Evolutionary conservation across 2,113 vertebrate species (phyloP).

Genomic region (Rhizomys pruinosus): DNA sequence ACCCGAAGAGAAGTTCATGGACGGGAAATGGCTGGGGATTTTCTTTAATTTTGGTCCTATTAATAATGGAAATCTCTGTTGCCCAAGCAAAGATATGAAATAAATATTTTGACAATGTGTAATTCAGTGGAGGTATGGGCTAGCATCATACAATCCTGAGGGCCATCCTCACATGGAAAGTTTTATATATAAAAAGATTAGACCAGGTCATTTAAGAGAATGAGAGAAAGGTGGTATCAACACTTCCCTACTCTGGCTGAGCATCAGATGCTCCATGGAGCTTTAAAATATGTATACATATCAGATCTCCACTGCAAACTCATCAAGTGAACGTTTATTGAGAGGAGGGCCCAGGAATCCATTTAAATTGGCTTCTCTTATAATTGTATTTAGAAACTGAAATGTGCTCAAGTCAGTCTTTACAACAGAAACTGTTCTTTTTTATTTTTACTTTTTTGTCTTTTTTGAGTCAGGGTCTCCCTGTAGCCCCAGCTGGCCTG

Average conservation of each 20-base stretch:
- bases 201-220: not conserved
- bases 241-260: not conserved
- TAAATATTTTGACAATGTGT: not conserved
- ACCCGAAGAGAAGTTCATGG: not conserved
- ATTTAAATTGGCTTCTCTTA: not conserved
- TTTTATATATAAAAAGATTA: not conserved
- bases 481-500: too few species aligned
- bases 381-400: not conserved
- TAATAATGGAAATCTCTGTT: not conserved
- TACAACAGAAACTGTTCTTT: not conserved
- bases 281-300: not conserved
- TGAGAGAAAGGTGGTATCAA: not conserved
- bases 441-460: too few species aligned
- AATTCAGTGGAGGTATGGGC: not conserved
- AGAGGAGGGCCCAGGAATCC: not conserved
- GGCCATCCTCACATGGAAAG: not conserved
- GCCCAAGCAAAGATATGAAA: not conserved
- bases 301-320: not conserved
- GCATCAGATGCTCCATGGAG: not conserved
- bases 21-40: not conserved
- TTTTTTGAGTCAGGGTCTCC: too few species aligned
- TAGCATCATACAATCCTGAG: not conserved
- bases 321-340: not conserved
- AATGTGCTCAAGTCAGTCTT: not conserved
- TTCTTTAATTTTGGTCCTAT: slow-evolving; percentile 10